A percentile compares a stretch with the other conserved stretches of the same genome.
Conservation (phyloP, 64 coral and sea anemone species). For the Actinia tenebrosa region DNA sequence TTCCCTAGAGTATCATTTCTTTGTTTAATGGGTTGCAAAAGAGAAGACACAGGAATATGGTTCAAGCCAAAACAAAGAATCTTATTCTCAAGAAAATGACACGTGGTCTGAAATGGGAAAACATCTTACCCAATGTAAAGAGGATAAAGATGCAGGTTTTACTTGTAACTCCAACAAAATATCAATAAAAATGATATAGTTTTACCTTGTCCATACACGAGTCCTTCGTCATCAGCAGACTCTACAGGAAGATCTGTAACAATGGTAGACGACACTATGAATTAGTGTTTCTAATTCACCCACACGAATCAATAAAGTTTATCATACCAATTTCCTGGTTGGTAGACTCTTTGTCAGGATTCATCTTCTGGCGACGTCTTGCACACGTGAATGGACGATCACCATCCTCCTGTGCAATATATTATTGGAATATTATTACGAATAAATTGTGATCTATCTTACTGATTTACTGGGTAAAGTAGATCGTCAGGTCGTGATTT, state of each 20-base stretch:
- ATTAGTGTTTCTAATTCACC: background rate
- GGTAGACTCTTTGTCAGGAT: background rate
- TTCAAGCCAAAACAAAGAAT: no score
- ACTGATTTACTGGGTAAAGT: no score
- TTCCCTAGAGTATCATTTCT: no score
- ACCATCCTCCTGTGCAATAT: slow-evolving; percentile 41
- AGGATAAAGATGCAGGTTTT: no score
- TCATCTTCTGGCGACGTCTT: slow-evolving; percentile 28
- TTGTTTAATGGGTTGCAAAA: no score
- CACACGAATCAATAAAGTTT: background rate
- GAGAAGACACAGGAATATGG: no score
- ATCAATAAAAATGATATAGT: background rate
- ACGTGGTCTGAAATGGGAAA: no score
- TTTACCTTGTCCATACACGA: slow-evolving; percentile 33
- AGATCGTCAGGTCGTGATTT: no score
- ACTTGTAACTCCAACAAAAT: background rate
- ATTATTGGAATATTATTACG: no score
- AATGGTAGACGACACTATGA: background rate
- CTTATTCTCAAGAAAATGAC: no score
- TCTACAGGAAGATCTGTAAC: background rate
- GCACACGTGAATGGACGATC: slow-evolving; percentile 84
- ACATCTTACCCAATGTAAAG: no score
- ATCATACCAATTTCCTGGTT: slow-evolving; percentile 22
- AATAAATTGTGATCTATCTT: no score
- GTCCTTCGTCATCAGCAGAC: background rate